These are phyloP conservation scores for Anolis sagrei DNA, from an alignment of 2,113 vertebrate genomes.

Conservation along the genomic window DNA sequence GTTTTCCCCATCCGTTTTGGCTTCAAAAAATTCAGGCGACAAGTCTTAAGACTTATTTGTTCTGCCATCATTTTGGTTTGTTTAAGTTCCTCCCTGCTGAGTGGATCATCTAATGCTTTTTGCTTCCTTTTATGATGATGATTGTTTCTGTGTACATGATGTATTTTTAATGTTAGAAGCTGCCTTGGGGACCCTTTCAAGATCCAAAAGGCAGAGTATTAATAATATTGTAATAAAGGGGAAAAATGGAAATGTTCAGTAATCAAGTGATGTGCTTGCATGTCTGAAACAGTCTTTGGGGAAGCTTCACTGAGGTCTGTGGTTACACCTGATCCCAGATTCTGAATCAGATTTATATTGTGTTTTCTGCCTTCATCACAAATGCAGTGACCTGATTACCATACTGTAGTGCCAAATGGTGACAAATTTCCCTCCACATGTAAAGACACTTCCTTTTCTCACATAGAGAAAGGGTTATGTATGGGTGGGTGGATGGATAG, in stretches of 20 bases:
- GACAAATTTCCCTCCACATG: not conserved
- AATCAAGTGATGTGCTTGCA: not conserved
- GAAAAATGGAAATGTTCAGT: not conserved
- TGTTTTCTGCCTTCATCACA: not conserved
- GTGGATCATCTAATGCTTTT: not conserved
- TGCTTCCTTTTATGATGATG: not conserved
- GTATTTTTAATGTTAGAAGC: constrained; percentile 4
- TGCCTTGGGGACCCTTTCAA: not conserved
- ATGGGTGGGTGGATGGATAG: no score
- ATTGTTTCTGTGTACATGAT: not conserved
- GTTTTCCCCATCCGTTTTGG: not conserved
- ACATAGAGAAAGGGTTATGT: not conserved
- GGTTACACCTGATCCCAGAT: not conserved
- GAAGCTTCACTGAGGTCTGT: not conserved
- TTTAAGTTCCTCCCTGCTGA: not conserved
- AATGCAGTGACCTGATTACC: no score
- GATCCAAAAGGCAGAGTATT: not conserved
- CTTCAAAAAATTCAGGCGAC: not conserved
- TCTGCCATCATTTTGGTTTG: not conserved
- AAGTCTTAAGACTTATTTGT: not conserved
- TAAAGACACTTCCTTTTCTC: not conserved
- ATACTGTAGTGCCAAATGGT: not conserved
- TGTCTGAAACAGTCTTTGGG: not conserved
- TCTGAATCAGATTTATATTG: not conserved
- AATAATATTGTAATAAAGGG: not conserved